Evolutionary conservation across 2,113 vertebrate genomes (phyloP), one percentile per base, ranked within the genome.

Genomic region (Cynoglossus semilaevis): DNA sequence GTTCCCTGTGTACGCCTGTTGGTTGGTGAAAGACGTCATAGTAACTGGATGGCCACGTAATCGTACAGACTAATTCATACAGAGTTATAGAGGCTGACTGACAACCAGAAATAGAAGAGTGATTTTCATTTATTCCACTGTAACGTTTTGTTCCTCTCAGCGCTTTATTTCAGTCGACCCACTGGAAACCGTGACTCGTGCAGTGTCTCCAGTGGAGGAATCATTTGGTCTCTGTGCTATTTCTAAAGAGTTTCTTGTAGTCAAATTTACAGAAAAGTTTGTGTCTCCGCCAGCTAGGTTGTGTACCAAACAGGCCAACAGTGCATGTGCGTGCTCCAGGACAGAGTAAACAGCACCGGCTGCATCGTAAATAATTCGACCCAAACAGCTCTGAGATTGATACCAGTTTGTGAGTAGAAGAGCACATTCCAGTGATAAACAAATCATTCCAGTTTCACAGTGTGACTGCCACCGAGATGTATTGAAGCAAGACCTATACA

Each of bases 21-120:
- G 18, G 36, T 52, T 79, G 50, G 72, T 81, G 69, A 74, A 45
- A 67, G 51, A 47, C 45, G 56, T 71, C 76, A 78, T 78, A 59
- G 54, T 71, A 63, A 70, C 69, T 65, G 53, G 43, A 77, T 67
- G 58, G 69, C 63, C 70, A 74, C 77, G 64, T 70, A 72, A 77
- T 80, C 66, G 67, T 48, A 46, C 50, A 66, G 46, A 61, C 14
- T 9, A 29, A 29, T 29, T 29, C 22, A 29, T 29, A 6, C 22
- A 29, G 22, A 2, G 3, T 6, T 29, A 4, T 6, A 29, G 22
- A 29, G 22, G 22, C 22, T 29, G 22, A 29, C 22, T 29, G 22
- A 29, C 6, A 6, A 54, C 37, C 9, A 54, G 8, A 45, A 38
- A 49, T n/a, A 49, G 16, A 58, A 42, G n/a, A 62, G 6, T 42